Evolutionary conservation across 2,888 invertebrate species (phyloP).

Genomic region (Eupeodes latifasciatus): DNA sequence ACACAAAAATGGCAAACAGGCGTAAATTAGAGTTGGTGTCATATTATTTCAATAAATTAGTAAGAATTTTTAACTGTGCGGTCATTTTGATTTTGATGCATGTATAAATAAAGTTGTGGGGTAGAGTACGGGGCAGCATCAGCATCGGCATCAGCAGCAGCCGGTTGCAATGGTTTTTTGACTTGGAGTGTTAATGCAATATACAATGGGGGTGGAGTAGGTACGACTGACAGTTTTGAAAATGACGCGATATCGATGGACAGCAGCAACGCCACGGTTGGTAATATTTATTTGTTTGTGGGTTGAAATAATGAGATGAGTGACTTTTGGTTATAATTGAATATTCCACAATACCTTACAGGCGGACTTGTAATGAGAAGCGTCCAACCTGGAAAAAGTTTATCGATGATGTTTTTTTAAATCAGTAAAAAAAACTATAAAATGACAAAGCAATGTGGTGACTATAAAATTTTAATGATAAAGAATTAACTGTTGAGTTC

Average conservation of each 20-base stretch:
- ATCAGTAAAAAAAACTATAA: not conserved
- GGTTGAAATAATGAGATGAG: slow-evolving; percentile 56
- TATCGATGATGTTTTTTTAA: not conserved
- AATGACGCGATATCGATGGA: slow-evolving; percentile 27
- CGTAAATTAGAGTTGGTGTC: slow-evolving; percentile 69
- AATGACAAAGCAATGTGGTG: not conserved
- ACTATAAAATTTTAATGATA: not conserved
- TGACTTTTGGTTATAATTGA: slow-evolving; percentile 3
- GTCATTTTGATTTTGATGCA: slow-evolving; percentile 53
- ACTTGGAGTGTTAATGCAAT: not conserved
- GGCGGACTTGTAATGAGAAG: slow-evolving; percentile 43
- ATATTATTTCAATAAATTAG: slow-evolving; percentile 73
- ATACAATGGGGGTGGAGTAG: not conserved
- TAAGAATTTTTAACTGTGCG: slow-evolving; percentile 50
- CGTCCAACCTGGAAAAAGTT: slow-evolving; percentile 40
- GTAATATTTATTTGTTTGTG: slow-evolving; percentile 20
- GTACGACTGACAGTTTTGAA: not conserved
- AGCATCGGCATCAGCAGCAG: too few species aligned
- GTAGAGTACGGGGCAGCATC: not conserved
- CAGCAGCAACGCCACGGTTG: slow-evolving; percentile 8
- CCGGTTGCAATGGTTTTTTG: not conserved
- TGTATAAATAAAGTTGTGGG: slow-evolving; percentile 52
- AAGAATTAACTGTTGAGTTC: not conserved
- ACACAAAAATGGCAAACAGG: slow-evolving; percentile 52
- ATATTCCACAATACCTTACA: not conserved